A percentile compares a stretch with the other conserved stretches of the same genome.
phyloP scores from a whole-genome alignment of 2,113 vertebrate genomes.

The Pollimyrus isidori region DNA sequence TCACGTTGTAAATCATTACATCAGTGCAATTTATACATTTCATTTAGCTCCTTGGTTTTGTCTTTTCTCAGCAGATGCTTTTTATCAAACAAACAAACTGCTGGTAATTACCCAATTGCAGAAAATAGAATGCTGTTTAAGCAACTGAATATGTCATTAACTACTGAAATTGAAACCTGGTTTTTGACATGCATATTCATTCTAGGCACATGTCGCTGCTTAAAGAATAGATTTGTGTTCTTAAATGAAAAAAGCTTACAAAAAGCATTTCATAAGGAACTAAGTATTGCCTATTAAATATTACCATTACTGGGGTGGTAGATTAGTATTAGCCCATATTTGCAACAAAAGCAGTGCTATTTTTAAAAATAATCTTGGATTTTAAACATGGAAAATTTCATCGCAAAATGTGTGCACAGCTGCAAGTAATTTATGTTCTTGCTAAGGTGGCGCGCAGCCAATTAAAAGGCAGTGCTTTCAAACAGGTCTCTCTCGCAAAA shows the following conservation, averaged over 20 bases:
- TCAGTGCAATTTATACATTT: background rate
- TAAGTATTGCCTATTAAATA: background rate
- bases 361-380: background rate
- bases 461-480: background rate
- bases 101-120: background rate
- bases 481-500: background rate
- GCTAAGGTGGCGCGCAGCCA: slow-evolving; percentile 4
- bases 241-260: background rate
- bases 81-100: background rate
- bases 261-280: background rate
- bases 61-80: background rate
- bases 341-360: background rate
- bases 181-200: background rate
- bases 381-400: background rate
- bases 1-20: background rate
- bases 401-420: background rate
- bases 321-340: background rate
- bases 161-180: background rate
- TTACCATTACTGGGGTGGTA: background rate
- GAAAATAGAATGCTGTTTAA: background rate
- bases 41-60: background rate
- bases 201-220: background rate
- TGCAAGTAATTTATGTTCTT: slow-evolving; percentile 8
- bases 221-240: background rate
- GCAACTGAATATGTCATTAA: background rate